These are phyloP conservation scores for Polyommatus iphigenia DNA, from an alignment of 2,888 invertebrate genomes.

Conservation along the genomic window DNA sequence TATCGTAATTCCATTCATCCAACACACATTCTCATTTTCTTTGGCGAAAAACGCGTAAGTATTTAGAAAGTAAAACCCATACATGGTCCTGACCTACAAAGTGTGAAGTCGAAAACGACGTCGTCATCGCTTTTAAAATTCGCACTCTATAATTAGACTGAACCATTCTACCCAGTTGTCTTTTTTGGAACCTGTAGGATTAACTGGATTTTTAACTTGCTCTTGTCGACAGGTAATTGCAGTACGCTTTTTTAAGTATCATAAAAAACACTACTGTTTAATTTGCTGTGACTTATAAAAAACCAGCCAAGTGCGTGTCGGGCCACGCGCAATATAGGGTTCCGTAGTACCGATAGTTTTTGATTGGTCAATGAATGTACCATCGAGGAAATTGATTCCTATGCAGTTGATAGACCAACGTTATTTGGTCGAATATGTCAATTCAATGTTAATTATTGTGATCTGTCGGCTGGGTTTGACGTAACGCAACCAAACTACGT, in stretches of 20 bases:
- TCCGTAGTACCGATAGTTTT: too few species aligned
- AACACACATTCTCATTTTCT: conserved; percentile 19
- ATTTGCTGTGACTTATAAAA: neutral
- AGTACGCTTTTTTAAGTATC: neutral
- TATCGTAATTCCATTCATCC: neutral
- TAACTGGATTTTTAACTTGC: neutral
- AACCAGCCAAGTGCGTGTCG: too few species aligned
- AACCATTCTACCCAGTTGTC: neutral
- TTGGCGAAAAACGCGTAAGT: conserved; percentile 11
- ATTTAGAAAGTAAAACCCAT: conserved; percentile 24
- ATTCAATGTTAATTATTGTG: too few species aligned
- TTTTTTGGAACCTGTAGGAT: conserved; percentile 14
- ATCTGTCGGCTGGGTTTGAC: too few species aligned
- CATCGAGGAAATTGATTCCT: too few species aligned
- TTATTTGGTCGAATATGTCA: too few species aligned
- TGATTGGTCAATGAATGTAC: too few species aligned
- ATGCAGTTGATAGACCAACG: too few species aligned
- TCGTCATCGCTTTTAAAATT: conserved; percentile 8
- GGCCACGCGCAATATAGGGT: too few species aligned
- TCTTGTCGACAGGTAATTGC: neutral
- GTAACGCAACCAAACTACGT: too few species aligned
- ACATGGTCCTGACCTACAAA: conserved; percentile 24
- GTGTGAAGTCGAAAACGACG: neutral
- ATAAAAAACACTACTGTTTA: too few species aligned
- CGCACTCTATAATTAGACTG: conserved; percentile 18